phyloP scores from a whole-genome alignment of 2,113 vertebrate species.

The Pheucticus melanocephalus region DNA sequence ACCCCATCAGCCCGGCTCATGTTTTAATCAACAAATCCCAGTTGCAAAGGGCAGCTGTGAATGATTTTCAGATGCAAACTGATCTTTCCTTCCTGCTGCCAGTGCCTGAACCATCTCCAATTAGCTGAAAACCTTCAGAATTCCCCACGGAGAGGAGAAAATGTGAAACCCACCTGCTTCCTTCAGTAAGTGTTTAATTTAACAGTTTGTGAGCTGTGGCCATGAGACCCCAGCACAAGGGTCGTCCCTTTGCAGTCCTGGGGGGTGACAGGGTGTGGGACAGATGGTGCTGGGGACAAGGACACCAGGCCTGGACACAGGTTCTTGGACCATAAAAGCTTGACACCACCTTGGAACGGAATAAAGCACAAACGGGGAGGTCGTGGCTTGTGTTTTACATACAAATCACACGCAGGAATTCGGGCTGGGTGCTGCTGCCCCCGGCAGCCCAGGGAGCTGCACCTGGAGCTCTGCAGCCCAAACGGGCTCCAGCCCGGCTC shows the following conservation, averaged over 20 bases:
- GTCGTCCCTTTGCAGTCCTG: not conserved
- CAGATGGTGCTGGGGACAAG: not conserved
- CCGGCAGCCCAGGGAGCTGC: not conserved
- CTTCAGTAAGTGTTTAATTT: slow-evolving; percentile 13
- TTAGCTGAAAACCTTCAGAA: not conserved
- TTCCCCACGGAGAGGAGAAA: not conserved
- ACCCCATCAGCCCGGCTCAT: not conserved
- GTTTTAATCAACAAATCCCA: not conserved
- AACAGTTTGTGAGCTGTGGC: not conserved
- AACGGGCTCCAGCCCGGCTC: not conserved
- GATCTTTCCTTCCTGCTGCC: not conserved
- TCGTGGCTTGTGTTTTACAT: not conserved
- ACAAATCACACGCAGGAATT: not conserved
- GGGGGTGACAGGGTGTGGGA: not conserved
- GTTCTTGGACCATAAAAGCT: not conserved
- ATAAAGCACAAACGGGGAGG: not conserved
- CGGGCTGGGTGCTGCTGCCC: not conserved
- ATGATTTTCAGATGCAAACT: not conserved
- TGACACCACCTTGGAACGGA: not conserved
- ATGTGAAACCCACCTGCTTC: not conserved
- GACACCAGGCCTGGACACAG: not conserved
- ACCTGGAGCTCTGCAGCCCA: accelerated
- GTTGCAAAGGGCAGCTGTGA: not conserved
- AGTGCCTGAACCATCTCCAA: not conserved
- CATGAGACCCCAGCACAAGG: not conserved